Conservation (phyloP, 2,113 vertebrate species). For the Entelurus aequoreus region DNA sequence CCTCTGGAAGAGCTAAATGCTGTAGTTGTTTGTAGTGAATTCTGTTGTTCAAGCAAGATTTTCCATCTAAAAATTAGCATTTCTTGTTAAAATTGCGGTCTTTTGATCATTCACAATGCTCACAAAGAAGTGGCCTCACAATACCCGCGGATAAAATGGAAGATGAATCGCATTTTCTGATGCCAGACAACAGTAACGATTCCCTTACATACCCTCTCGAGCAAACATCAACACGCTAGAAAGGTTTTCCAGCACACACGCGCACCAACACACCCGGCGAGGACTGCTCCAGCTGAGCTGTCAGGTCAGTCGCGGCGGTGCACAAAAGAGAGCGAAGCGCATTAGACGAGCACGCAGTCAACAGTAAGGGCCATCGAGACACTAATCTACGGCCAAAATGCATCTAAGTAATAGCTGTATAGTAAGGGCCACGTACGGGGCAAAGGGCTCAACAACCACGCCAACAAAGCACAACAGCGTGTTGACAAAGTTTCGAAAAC, state of each 20-base stretch:
- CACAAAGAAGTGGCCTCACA: too few relatives aligned
- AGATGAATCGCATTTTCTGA: neutral
- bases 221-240: slow-evolving; percentile 11
- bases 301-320: slow-evolving; percentile 19
- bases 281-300: slow-evolving; percentile 30
- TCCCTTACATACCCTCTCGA: slow-evolving; percentile 16
- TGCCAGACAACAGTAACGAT: slow-evolving; percentile 25
- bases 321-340: slow-evolving; percentile 1
- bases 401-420: neutral
- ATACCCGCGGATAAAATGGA: too few relatives aligned
- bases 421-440: neutral
- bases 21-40: too few relatives aligned
- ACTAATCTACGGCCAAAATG: neutral
- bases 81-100: too few relatives aligned
- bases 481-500: neutral
- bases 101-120: too few relatives aligned
- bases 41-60: too few relatives aligned
- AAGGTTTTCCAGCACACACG: slow-evolving; percentile 11
- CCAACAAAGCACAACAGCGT: slow-evolving; percentile 16
- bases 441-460: slow-evolving; percentile 12
- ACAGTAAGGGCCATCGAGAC: slow-evolving; percentile 6
- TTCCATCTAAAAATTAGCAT: too few relatives aligned
- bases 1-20: too few relatives aligned
- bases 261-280: slow-evolving; percentile 1
- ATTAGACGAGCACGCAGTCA: slow-evolving; percentile 9